These are phyloP conservation scores for Tyto alba DNA, from an alignment of 2,113 vertebrate species.

Conservation along the genomic window DNA sequence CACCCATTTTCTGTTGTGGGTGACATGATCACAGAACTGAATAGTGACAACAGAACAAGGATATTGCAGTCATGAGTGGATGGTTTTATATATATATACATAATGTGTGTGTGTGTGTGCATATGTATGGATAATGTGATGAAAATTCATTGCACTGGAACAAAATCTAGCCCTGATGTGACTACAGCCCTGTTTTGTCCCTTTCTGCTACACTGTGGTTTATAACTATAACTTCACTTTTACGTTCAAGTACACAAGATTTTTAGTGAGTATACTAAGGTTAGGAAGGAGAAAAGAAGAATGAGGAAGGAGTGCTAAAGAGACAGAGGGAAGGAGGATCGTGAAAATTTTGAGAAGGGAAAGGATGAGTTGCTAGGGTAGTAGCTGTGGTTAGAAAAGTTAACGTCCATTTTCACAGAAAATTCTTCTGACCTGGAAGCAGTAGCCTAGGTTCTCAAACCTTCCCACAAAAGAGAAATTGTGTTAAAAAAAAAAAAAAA, in stretches of 20 bases:
- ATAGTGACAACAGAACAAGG: background rate
- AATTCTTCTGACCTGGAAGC: background rate
- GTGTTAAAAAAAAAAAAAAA: background rate
- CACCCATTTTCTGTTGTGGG: background rate
- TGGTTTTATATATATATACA: background rate
- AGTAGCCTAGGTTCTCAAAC: background rate
- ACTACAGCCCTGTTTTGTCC: background rate
- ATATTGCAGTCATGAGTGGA: background rate
- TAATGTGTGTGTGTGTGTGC: background rate
- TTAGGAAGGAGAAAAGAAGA: background rate
- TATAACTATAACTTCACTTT: background rate
- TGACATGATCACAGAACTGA: background rate
- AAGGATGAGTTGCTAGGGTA: background rate
- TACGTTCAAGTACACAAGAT: background rate
- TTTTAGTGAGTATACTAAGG: background rate
- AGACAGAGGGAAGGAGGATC: background rate
- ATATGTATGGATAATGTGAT: no score
- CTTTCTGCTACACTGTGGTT: background rate
- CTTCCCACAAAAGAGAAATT: background rate
- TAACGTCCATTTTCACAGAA: background rate
- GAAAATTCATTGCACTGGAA: background rate
- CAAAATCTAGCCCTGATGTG: background rate
- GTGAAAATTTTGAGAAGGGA: background rate
- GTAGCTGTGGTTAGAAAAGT: background rate
- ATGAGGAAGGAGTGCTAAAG: background rate